phyloP scores from a whole-genome alignment of 2,888 invertebrate genomes.

The Nemurella pictetii region DNA sequence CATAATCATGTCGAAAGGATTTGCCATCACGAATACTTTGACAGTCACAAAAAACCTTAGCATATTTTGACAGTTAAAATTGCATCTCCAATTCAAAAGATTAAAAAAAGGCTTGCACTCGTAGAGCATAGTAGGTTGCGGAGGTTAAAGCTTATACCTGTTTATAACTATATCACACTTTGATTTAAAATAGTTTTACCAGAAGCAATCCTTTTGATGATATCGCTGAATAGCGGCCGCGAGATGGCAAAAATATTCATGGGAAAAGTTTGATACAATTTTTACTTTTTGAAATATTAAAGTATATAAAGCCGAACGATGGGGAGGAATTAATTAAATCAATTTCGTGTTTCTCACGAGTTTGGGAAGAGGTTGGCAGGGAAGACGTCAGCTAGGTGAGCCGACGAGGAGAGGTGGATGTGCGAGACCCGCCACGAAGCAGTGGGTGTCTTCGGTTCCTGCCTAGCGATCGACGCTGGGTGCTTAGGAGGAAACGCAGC shows the following conservation, averaged over 20 bases:
- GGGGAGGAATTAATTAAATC: constrained; percentile 21
- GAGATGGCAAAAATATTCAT: constrained; percentile 16
- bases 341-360: constrained; percentile 10
- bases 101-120: too few relatives aligned
- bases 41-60: not conserved
- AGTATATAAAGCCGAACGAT: constrained; percentile 17
- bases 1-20: not conserved
- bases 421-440: not conserved
- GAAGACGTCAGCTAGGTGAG: not conserved
- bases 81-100: not conserved
- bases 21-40: not conserved
- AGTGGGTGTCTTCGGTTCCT: not conserved
- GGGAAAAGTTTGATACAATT: not conserved
- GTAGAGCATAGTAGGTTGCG: too few relatives aligned
- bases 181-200: not conserved
- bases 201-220: not conserved
- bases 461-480: not conserved
- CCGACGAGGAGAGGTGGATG: not conserved
- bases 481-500: not conserved
- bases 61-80: not conserved
- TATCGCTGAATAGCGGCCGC: not conserved
- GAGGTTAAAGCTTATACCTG: too few relatives aligned
- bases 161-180: too few relatives aligned
- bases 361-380: not conserved
- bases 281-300: not conserved